phyloP scores from a whole-genome alignment of 2,797 vertebrate species.

The Karalla daura region DNA sequence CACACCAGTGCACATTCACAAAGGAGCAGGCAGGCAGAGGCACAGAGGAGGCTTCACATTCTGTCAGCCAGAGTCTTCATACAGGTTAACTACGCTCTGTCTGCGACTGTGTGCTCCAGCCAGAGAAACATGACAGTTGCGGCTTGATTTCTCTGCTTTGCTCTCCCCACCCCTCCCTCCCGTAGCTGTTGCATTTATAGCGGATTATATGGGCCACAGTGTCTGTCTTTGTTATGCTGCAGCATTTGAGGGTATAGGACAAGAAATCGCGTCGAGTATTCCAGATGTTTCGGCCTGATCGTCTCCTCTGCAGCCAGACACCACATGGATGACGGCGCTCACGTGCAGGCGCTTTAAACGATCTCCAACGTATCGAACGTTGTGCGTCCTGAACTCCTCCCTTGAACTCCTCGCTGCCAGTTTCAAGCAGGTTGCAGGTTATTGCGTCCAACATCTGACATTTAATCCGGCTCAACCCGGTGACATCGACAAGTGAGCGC shows the following conservation, averaged over 20 bases:
- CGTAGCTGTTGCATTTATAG: not conserved
- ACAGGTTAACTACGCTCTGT: conserved; percentile 21
- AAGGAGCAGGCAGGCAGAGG: conserved; percentile 59
- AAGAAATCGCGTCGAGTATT: not conserved
- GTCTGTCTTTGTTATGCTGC: not conserved
- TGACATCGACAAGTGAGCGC: too few relatives aligned
- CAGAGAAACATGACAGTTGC: not conserved
- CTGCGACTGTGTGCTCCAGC: not conserved
- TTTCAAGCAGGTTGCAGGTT: too few relatives aligned
- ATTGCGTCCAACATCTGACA: too few relatives aligned
- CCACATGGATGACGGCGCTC: too few relatives aligned
- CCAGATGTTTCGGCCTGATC: too few relatives aligned
- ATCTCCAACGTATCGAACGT: too few relatives aligned
- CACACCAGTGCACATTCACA: conserved; percentile 76
- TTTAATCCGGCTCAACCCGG: too few relatives aligned
- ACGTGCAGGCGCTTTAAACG: too few relatives aligned
- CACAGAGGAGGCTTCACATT: conserved; percentile 50
- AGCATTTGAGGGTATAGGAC: not conserved
- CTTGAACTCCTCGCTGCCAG: too few relatives aligned
- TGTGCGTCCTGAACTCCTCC: too few relatives aligned
- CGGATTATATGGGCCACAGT: not conserved
- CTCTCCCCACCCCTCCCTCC: too few relatives aligned
- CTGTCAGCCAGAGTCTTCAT: conserved; percentile 48
- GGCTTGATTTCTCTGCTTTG: not conserved
- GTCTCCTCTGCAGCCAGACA: too few relatives aligned